Percentiles rank a stretch among this genome's conserved stretches.
These are phyloP conservation scores for Drosophila pallidifrons DNA, from an alignment of 1,140 invertebrate genomes.

Conservation along the genomic window DNA sequence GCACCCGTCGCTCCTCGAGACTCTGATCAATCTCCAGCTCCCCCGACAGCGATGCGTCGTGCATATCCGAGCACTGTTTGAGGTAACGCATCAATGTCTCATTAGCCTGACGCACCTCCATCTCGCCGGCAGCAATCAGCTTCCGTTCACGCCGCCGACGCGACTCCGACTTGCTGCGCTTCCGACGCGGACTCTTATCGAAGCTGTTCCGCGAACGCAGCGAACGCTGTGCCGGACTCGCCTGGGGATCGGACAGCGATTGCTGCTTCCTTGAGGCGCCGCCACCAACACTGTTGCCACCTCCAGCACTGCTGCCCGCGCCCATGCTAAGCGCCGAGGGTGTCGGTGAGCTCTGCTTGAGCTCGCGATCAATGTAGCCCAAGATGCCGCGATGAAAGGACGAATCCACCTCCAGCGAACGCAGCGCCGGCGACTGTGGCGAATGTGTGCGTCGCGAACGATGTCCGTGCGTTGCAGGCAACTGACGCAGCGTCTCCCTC, in stretches of 20 bases:
- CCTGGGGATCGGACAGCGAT: constrained; percentile 83
- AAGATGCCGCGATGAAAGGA: constrained; percentile 81
- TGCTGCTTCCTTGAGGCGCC: constrained; percentile 73
- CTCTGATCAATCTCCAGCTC: constrained; percentile 84
- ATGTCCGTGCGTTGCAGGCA: constrained; percentile 74
- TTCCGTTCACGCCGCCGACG: constrained; percentile 78
- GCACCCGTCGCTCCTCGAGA: constrained; percentile 80
- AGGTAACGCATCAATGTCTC: constrained; percentile 84
- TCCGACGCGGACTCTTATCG: constrained; percentile 84
- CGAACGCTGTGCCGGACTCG: constrained; percentile 84
- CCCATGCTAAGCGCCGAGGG: constrained; percentile 65
- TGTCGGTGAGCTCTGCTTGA: constrained; percentile 79
- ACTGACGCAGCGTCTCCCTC: constrained; percentile 76
- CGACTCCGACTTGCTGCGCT: constrained; percentile 84
- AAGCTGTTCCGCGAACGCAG: constrained; percentile 78
- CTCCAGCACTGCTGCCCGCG: constrained; percentile 28
- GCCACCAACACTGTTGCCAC: constrained; percentile 24
- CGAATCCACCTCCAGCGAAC: constrained; percentile 63
- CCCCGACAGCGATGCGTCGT: constrained; percentile 83
- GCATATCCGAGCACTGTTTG: constrained; percentile 84
- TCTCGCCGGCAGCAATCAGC: constrained; percentile 82
- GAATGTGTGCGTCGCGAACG: constrained; percentile 69
- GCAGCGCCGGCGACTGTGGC: constrained; percentile 63
- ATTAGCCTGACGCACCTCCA: constrained; percentile 84
- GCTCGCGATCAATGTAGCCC: constrained; percentile 82